Evolutionary conservation across 2,888 invertebrate genomes (phyloP), one percentile per base, ranked within the genome.

Genomic region (Sminthurinus aureus): DNA sequence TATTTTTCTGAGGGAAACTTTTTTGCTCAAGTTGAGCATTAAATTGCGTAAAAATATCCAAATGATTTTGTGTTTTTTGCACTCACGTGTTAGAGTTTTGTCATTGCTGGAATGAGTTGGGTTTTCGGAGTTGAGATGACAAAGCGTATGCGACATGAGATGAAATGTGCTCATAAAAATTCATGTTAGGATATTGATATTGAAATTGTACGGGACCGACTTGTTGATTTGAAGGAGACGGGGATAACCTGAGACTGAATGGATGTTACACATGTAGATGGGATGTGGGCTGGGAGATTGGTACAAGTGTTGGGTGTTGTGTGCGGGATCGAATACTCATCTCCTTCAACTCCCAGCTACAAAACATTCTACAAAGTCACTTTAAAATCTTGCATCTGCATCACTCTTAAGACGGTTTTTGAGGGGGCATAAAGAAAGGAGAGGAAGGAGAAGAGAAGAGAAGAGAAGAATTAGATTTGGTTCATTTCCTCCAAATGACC

Each of bases 401-500:
- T 20, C 9, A 74, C 50, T 13, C 26, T n/a, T n/a, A 9, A 69
- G 24, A 26, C 73, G 0, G 58, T n/a, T 15, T 58, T 58, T 66
- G 71, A 26, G 15, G 12, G n/a, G 74, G 71, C 8, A 69, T 9
- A 71, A 20, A 52, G 13, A 76, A 52, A 58, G 50, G 20, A 52
- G 38, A 76, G 76, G 78, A 22, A 9, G 9, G 9, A 58, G 58
- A 51, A n/a, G 3, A 24, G 22, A 51, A 81, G 58, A 50, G 38
- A 50, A 15, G 73, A 22, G 73, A 58, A 22, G 73, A 82, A 71
- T 82, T 82, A 76, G 82, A 69, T 77, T 77, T 71, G 82, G 77
- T 82, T 82, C 82, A 82, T 82, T 82, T 82, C 82, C 77, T 82
- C 77, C 82, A 66, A 64, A 38, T 77, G 82, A 76, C 82, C 71